Evolutionary conservation across 2,113 vertebrate genomes (phyloP).

Genomic region (Indicator indicator): DNA sequence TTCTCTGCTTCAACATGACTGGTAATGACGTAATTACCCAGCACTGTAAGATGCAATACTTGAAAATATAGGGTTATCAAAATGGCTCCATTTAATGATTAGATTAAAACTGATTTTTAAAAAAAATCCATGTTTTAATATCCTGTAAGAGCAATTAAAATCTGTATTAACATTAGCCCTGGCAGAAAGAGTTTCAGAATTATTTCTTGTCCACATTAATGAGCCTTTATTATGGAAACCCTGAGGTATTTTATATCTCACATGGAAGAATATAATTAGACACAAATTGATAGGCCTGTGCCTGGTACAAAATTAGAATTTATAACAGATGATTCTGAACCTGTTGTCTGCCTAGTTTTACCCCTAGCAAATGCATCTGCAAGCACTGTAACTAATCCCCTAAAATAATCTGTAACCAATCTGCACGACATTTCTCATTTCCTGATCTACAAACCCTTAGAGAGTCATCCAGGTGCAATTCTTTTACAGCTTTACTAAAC

Average conservation of each 20-base stretch:
- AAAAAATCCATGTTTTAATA: slow-evolving; percentile 63
- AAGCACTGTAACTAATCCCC: slow-evolving; percentile 68
- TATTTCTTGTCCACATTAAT: slow-evolving; percentile 75
- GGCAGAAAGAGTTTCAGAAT: slow-evolving; percentile 71
- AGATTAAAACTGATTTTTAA: slow-evolving; percentile 37
- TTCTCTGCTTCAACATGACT: slow-evolving; percentile 3
- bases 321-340: slow-evolving; percentile 67
- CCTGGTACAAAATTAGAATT: slow-evolving; percentile 73
- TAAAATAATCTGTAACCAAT: slow-evolving; percentile 71
- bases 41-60: slow-evolving; percentile 3
- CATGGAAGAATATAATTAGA: slow-evolving; percentile 77
- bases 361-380: slow-evolving; percentile 55
- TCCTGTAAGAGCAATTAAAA: slow-evolving; percentile 74
- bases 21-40: neutral
- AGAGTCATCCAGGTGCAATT: slow-evolving; percentile 65
- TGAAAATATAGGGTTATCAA: slow-evolving; percentile 50
- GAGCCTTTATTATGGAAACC: slow-evolving; percentile 75
- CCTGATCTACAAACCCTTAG: slow-evolving; percentile 49
- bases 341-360: slow-evolving; percentile 58
- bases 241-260: slow-evolving; percentile 78
- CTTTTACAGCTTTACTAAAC: slow-evolving; percentile 56
- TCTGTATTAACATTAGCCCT: slow-evolving; percentile 76
- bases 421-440: slow-evolving; percentile 54
- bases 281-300: slow-evolving; percentile 73
- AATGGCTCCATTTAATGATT: slow-evolving; percentile 57